Percentiles rank a stretch among this genome's conserved stretches.
Evolutionary conservation across 1,140 invertebrate genomes (phyloP).

Genomic region (Brachionus plicatilis): DNA sequence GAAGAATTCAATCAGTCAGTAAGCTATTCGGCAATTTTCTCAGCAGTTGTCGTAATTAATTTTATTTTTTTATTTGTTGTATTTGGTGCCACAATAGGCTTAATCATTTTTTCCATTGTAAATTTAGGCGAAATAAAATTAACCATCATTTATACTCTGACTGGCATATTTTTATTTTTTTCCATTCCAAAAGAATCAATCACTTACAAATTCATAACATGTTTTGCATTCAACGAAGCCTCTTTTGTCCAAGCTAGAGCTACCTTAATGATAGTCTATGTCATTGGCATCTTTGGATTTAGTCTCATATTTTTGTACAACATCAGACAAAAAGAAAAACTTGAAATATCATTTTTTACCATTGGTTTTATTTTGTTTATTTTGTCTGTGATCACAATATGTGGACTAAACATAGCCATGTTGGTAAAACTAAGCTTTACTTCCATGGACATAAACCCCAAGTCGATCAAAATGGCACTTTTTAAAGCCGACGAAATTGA

Average conservation of each 20-base stretch:
- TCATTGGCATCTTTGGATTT: neutral
- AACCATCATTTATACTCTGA: neutral
- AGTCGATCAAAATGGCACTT: neutral
- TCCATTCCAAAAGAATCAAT: neutral
- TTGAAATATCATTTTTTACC: neutral
- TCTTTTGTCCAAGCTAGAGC: neutral
- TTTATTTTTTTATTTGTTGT: neutral
- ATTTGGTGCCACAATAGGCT: neutral
- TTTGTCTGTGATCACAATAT: neutral
- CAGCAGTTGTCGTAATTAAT: neutral
- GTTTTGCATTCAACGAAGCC: neutral
- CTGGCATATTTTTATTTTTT: neutral
- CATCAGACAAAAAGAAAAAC: neutral
- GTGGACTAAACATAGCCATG: neutral
- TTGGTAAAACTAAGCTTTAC: neutral
- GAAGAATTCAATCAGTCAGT: neutral
- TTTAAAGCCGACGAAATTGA: neutral
- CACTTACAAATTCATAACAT: neutral
- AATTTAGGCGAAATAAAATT: neutral
- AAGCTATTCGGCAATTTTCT: neutral
- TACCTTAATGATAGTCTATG: neutral
- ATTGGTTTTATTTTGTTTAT: neutral
- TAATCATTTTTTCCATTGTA: neutral
- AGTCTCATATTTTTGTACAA: neutral
- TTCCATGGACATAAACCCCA: neutral